phyloP scores from a whole-genome alignment of 2,888 invertebrate species.

The Chaetogeoica ovagalla region DNA sequence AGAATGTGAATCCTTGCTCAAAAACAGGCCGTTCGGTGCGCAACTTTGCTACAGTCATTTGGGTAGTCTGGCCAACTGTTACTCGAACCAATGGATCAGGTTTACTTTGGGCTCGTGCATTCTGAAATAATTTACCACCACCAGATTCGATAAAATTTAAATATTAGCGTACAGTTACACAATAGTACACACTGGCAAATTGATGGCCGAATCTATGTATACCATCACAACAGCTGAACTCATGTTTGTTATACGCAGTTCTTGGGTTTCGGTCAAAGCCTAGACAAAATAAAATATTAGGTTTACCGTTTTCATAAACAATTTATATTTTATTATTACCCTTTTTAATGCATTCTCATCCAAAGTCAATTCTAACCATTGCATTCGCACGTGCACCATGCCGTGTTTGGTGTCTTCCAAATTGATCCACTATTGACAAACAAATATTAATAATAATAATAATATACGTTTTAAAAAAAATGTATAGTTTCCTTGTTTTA shows the following conservation, averaged over 20 bases:
- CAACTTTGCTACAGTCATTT: slow-evolving; percentile 74
- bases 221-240: slow-evolving; percentile 80
- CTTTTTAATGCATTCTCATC: slow-evolving; percentile 73
- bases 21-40: slow-evolving; percentile 89
- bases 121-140: slow-evolving; percentile 57
- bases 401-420: slow-evolving; percentile 95
- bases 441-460: slow-evolving; percentile 56
- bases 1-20: slow-evolving; percentile 90
- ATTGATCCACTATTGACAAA: slow-evolving; percentile 78
- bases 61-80: slow-evolving; percentile 75
- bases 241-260: slow-evolving; percentile 73
- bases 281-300: slow-evolving; percentile 58
- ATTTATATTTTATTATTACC: slow-evolving; percentile 63
- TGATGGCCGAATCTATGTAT: slow-evolving; percentile 88
- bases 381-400: slow-evolving; percentile 83
- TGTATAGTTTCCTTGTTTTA: slow-evolving; percentile 58
- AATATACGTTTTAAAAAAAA: background rate
- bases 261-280: slow-evolving; percentile 76
- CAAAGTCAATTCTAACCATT: slow-evolving; percentile 78
- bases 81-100: slow-evolving; percentile 86
- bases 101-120: slow-evolving; percentile 66
- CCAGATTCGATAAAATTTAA: slow-evolving; percentile 49
- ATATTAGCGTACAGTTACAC: background rate
- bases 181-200: slow-evolving; percentile 76
- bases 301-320: background rate